Base-by-base conservation (phyloP, 1,140 invertebrate genomes). In the Drosophila nebulosa region DNA sequence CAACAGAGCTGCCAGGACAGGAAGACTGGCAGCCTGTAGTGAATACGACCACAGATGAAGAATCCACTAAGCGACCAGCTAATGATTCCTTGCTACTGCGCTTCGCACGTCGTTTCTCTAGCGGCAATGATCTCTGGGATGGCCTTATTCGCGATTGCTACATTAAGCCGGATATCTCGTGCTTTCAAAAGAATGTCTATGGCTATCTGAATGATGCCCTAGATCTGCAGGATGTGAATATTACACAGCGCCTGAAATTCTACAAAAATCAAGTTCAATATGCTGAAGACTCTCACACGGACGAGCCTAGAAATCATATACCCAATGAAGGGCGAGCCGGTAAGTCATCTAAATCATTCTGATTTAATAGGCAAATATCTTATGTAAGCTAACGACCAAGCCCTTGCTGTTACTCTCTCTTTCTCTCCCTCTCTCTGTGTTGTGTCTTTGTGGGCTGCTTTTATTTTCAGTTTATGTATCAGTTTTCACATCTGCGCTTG, bases 131-230 rank as follows among this genome's bases (percentile, higher is more conserved):
- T 57, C 92, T 96, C 22, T 96, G 95, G 95, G 94, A 94, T 61
- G 93, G 94, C 14, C 92, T 96, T 21, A 92, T 96, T 35, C 94
- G 93, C 53, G 94, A 96, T 73, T 96, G 96, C 73, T 93, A 93
- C 18, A 91, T 92, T 18, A 92, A 93, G 63, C 93, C 95, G 18
- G 93, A 94, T 39, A 93, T 96, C 76, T 94, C 93, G 39, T 96
- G 96, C 78, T 94, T 96, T 24, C 95, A 96, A 77, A 96, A 95
- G 69, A 96, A 95, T 76, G 94, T 96, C 4, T 95, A 95, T 75
- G 91, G 92, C 7, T 96, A 95, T 80, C 81, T 96, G 46, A 94
- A 96, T 62, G 92, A 93, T 10, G 94, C 93, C 18, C 92, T 96
- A 26, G 93, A 94, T 42, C 93, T 93, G 27, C 92, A 92, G 39